phyloP scores from a whole-genome alignment of 1,140 invertebrate genomes.

The Drosophila tristis region DNA sequence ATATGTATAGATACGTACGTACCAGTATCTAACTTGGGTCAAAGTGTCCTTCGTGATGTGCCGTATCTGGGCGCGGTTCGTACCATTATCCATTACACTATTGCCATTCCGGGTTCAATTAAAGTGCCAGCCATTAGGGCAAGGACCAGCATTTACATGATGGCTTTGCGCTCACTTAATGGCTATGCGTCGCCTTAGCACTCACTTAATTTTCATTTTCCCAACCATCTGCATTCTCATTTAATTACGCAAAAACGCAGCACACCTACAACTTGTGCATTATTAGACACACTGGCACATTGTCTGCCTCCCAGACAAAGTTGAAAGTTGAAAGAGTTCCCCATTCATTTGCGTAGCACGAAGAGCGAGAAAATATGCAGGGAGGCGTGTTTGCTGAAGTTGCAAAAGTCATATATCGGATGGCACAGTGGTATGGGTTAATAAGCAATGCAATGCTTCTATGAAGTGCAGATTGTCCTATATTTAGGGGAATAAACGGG shows the following conservation, averaged over 20 bases:
- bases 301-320: constrained; percentile 48
- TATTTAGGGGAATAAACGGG: neutral
- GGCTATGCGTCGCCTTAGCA: constrained; percentile 68
- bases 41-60: constrained; percentile 9
- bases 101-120: constrained; percentile 56
- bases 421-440: constrained; percentile 19
- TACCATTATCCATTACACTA: constrained; percentile 33
- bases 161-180: constrained; percentile 54
- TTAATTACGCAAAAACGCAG: constrained; percentile 69
- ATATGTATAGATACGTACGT: constrained; percentile 1
- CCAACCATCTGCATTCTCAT: constrained; percentile 59
- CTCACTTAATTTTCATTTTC: constrained; percentile 61
- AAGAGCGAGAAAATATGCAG: constrained; percentile 42
- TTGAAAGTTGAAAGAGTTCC: constrained; percentile 49
- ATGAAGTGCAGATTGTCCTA: neutral
- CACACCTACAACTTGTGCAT: constrained; percentile 61
- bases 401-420: constrained; percentile 57
- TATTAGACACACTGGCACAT: constrained; percentile 63
- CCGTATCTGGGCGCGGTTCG: constrained; percentile 52
- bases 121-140: constrained; percentile 74
- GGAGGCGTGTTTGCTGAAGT: constrained; percentile 40
- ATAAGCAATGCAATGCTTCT: no score
- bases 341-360: constrained; percentile 52
- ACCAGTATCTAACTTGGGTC: constrained; percentile 44
- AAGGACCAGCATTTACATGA: constrained; percentile 51